Percentiles rank a stretch among this genome's conserved stretches.
These are phyloP conservation scores for Polydrusus cervinus DNA, from an alignment of 2,888 invertebrate genomes.

Conservation along the genomic window DNA sequence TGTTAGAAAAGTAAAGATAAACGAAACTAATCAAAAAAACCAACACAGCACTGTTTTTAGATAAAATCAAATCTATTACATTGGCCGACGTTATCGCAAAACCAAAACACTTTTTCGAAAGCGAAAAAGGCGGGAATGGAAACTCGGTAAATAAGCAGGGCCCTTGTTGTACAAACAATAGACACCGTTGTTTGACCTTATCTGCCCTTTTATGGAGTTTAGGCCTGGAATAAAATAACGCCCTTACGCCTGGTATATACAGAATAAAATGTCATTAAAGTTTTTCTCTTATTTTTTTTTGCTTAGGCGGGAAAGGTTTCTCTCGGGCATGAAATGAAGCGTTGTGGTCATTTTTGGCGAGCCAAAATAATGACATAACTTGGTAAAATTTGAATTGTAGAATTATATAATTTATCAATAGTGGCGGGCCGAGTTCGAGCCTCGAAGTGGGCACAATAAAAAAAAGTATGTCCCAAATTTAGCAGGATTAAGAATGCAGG, in stretches of 20 bases:
- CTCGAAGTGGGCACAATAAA: too few species aligned
- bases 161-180: slow-evolving; percentile 63
- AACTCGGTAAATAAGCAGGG: slow-evolving; percentile 60
- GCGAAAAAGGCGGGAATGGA: slow-evolving; percentile 54
- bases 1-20: slow-evolving; percentile 3
- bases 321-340: too few species aligned
- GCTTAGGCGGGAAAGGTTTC: background rate
- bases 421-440: too few species aligned
- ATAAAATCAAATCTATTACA: slow-evolving; percentile 54
- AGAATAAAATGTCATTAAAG: slow-evolving; percentile 41
- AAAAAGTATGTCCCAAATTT: too few species aligned
- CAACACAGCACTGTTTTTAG: slow-evolving; percentile 23
- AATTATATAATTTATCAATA: too few species aligned
- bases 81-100: slow-evolving; percentile 49
- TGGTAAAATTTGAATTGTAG: too few species aligned
- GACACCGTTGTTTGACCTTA: slow-evolving; percentile 63
- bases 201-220: slow-evolving; percentile 61
- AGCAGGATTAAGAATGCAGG: too few species aligned
- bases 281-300: slow-evolving; percentile 14
- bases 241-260: background rate
- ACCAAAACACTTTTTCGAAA: slow-evolving; percentile 53
- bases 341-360: too few species aligned
- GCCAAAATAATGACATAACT: too few species aligned
- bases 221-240: slow-evolving; percentile 50
- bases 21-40: slow-evolving; percentile 28